Conservation (phyloP, 2,113 vertebrate genomes). For the Hoplias malabaricus region DNA sequence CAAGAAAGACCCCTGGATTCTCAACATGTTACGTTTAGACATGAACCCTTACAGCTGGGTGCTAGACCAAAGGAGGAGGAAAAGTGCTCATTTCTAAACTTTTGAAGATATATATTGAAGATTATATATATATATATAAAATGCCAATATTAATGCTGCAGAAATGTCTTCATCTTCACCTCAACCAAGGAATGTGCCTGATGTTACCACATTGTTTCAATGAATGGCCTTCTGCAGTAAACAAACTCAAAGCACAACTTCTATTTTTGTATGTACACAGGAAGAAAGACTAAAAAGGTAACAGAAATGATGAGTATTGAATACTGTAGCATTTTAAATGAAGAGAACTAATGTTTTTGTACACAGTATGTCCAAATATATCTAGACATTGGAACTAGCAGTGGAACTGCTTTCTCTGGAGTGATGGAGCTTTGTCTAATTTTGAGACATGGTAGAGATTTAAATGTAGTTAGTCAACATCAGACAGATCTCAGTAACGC, state of each 20-base stretch:
- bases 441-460: too few species aligned
- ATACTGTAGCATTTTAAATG: background rate
- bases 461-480: too few species aligned
- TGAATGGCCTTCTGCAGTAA: background rate
- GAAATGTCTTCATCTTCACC: background rate
- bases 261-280: background rate
- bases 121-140: background rate
- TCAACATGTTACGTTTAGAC: constrained; percentile 72
- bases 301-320: background rate
- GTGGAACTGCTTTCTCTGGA: background rate
- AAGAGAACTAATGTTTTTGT: background rate
- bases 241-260: background rate
- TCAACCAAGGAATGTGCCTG: background rate
- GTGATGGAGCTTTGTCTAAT: too few species aligned
- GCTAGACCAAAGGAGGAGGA: constrained; percentile 68
- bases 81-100: constrained; percentile 66
- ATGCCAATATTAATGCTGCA: background rate
- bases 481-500: too few species aligned
- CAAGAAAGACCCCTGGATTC: constrained; percentile 70
- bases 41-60: constrained; percentile 73
- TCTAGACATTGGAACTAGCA: too few species aligned
- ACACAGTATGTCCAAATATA: background rate
- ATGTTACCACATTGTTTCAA: constrained; percentile 24
- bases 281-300: background rate
- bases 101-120: background rate